Conservation (phyloP, 2,113 vertebrate genomes). For the Trogon melanurus region DNA sequence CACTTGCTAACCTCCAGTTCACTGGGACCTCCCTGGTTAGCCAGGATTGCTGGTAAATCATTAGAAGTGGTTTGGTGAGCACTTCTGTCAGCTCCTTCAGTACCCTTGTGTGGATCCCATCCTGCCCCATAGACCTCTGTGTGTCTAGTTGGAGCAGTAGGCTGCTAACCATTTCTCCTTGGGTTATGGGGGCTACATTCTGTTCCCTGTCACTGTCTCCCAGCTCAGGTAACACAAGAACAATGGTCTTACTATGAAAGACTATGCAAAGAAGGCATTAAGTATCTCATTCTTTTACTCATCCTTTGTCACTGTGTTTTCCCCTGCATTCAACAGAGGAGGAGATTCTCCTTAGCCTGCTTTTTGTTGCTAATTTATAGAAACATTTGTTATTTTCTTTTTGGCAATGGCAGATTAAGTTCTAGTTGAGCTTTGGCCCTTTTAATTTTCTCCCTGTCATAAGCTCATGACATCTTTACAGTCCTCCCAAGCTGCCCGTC, state of each 20-base stretch:
- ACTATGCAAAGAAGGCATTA: neutral
- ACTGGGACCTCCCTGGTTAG: neutral
- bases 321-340: neutral
- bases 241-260: neutral
- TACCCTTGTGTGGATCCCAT: neutral
- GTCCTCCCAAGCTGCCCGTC: neutral
- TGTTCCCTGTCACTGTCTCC: neutral
- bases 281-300: neutral
- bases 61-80: neutral
- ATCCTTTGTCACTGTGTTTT: neutral
- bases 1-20: neutral
- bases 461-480: neutral
- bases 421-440: neutral
- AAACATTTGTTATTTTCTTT: neutral
- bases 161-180: neutral
- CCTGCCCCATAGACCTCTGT: too few relatives aligned
- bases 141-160: neutral
- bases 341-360: neutral
- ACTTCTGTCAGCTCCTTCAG: neutral
- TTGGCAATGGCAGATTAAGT: neutral
- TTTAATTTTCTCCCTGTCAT: neutral
- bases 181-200: neutral
- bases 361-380: neutral
- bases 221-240: neutral
- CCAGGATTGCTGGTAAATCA: neutral